Evolutionary conservation across 2,113 vertebrate genomes (phyloP).

Genomic region (Coptodon rendalli): DNA sequence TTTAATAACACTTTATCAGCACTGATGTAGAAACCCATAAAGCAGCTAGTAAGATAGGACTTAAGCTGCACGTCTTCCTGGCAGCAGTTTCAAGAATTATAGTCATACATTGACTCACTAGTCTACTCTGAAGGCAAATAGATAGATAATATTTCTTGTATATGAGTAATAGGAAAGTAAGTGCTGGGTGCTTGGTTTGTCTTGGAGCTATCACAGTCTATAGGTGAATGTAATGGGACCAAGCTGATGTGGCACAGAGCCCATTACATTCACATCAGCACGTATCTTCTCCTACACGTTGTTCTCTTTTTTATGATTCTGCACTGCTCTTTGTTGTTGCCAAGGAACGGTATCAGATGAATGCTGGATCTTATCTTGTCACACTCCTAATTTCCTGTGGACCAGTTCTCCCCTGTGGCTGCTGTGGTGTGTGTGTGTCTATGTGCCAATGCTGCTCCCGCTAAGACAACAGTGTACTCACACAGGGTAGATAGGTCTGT

Average conservation of each 20-base stretch:
- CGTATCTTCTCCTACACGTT: constrained; percentile 18
- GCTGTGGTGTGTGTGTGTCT: constrained; percentile 14
- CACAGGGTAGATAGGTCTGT: constrained; percentile 40
- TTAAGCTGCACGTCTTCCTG: constrained; percentile 4
- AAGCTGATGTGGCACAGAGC: not conserved
- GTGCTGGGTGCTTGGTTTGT: not conserved
- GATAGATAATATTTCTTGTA: constrained; percentile 3
- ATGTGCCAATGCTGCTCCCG: not conserved
- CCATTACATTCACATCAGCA: not conserved
- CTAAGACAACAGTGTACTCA: constrained; percentile 33
- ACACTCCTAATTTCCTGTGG: constrained; percentile 74
- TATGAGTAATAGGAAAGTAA: not conserved
- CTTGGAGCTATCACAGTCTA: not conserved
- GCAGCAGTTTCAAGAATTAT: constrained; percentile 15
- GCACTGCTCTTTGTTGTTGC: constrained; percentile 52
- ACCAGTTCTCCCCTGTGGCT: constrained; percentile 52
- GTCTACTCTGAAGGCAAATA: not conserved
- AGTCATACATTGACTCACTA: not conserved
- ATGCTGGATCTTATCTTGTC: constrained; percentile 67
- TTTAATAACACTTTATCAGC: constrained; percentile 54
- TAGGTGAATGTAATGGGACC: not conserved
- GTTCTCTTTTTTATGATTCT: constrained; percentile 7
- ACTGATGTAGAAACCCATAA: constrained; percentile 39
- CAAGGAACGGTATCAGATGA: constrained; percentile 69
- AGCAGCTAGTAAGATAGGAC: not conserved